phyloP scores from a whole-genome alignment of 2,113 vertebrate genomes.

The Orcinus orca region DNA sequence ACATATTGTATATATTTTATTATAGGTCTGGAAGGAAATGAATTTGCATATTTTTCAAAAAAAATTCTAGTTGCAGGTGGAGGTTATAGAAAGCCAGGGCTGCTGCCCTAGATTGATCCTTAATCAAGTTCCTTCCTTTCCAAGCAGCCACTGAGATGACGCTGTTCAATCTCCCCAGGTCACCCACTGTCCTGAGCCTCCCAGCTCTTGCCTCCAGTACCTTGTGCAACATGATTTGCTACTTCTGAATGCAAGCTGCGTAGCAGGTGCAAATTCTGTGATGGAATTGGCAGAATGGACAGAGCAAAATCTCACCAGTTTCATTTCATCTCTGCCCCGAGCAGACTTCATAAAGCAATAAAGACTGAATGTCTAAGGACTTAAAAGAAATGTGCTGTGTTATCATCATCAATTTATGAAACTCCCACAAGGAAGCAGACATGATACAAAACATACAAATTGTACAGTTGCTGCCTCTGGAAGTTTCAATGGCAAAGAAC shows the following conservation, averaged over 20 bases:
- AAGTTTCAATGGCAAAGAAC: constrained; percentile 44
- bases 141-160: not conserved
- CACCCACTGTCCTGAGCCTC: not conserved
- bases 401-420: constrained; percentile 77
- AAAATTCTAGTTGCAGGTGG: not conserved
- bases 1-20: constrained; percentile 38
- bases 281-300: constrained; percentile 31
- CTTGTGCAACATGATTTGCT: not conserved
- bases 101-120: not conserved
- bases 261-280: not conserved
- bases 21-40: constrained; percentile 26
- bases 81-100: not conserved
- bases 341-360: constrained; percentile 71
- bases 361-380: constrained; percentile 72
- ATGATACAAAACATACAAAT: constrained; percentile 59
- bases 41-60: constrained; percentile 51
- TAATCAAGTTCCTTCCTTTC: not conserved
- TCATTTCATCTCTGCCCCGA: constrained; percentile 66
- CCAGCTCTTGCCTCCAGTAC: fast-evolving
- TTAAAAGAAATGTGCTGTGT: constrained; percentile 68
- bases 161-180: not conserved
- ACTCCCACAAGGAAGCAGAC: constrained; percentile 67
- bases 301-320: constrained; percentile 13
- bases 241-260: not conserved
- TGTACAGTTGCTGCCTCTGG: not conserved